phyloP scores from a whole-genome alignment of 2,113 vertebrate genomes.

The Vidua macroura region DNA sequence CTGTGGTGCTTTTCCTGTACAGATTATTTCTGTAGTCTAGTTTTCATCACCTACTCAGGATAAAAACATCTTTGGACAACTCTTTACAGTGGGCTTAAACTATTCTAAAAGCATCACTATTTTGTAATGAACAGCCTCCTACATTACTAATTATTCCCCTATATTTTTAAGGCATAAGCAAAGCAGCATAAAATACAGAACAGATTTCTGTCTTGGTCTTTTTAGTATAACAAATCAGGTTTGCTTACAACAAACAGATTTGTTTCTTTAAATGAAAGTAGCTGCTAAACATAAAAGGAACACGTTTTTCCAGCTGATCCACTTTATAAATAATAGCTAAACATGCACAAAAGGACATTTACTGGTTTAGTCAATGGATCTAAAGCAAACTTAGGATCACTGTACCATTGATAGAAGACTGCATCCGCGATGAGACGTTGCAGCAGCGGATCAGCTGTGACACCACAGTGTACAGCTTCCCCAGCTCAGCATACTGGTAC shows the following conservation, averaged over 20 bases:
- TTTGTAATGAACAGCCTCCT: neutral
- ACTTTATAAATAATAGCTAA: neutral
- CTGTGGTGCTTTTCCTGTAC: neutral
- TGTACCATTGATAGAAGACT: slow-evolving; percentile 97
- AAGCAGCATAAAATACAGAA: neutral
- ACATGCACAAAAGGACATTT: neutral
- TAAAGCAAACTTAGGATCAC: neutral
- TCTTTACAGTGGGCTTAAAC: neutral
- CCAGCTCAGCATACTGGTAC: slow-evolving; percentile 97
- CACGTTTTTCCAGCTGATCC: neutral
- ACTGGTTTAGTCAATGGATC: neutral
- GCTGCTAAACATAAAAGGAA: neutral
- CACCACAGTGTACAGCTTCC: slow-evolving; percentile 97
- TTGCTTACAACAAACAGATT: neutral
- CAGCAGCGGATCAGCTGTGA: slow-evolving; percentile 97
- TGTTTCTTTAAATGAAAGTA: neutral
- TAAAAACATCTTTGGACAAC: neutral
- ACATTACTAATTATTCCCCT: neutral
- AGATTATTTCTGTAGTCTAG: neutral
- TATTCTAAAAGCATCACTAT: neutral
- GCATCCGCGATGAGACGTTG: slow-evolving; percentile 96
- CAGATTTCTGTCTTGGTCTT: neutral
- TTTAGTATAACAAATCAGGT: neutral
- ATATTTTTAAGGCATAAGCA: neutral
- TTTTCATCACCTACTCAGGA: neutral